Base-by-base conservation (phyloP, 2,888 invertebrate species). In the Phragmatobia fuliginosa region DNA sequence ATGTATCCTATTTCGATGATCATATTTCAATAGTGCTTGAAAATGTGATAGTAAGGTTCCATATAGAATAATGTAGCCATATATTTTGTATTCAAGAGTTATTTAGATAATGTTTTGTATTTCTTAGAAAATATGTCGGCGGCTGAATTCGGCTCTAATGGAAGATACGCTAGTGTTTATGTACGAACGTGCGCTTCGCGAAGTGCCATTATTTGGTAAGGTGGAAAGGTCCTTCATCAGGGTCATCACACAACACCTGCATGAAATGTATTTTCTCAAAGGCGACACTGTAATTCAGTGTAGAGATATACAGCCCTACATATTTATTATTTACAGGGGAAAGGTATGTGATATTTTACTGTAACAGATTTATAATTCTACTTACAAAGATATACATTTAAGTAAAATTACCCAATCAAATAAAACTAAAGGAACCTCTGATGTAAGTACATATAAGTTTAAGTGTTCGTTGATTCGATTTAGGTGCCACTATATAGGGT, bases 141-240 rank as follows among this genome's bases (percentile, higher is more conserved):
- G 92, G n/a, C 80, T 96, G 11, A 95, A 96, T 86, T 92, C 95
- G 0, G 93, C 95, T 1, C 79, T 96, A 65, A 94, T 95, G 92
- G 95, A 95, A 87, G 96, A 96, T 76, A 94, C 94, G 1, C 86
- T 96, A 58, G 94, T 94, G 6, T 94, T 94, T 73, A 93, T 96
- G 91, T 96, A 96, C 74, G 95, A 96, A 81, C 88, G 87, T 25
- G 95, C 95, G 0, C 84, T 96, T 1, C 87, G 94, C 16, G 94
- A 95, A 78, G 95, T 96, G n/a, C 95, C 96, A 0, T 85, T 96
- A 28, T 96, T 96, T 76, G 93, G 94, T 25, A 94, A 93, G 76
- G 94, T 95, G 63, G 96, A 96, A 77, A 87, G 92, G 18, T 94
- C 95, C 11, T 96, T 96, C 84, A 95, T 96, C 85, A 91, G 96